Conservation (phyloP, 23 tunicate genomes). For the Halocynthia roretzi region DNA sequence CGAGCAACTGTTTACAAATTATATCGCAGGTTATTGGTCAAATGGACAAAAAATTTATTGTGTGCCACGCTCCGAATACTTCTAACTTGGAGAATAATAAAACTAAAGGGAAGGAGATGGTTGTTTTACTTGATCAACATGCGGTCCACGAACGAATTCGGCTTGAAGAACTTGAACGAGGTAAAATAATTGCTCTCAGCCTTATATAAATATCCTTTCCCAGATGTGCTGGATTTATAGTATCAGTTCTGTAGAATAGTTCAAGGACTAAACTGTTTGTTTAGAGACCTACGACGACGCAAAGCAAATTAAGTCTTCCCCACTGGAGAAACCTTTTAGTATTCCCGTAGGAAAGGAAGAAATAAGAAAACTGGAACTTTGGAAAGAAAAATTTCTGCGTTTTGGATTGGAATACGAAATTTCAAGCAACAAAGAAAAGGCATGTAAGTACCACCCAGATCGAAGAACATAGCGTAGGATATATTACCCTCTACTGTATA, state of each 20-base stretch:
- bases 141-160: constrained; percentile 83
- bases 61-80: background rate
- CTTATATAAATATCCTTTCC: background rate
- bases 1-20: no score
- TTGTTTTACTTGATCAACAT: constrained; percentile 84
- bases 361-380: background rate
- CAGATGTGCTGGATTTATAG: no score
- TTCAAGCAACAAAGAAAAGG: background rate
- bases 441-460: background rate
- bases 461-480: no score
- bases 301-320: background rate
- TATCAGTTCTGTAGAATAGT: no score
- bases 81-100: background rate
- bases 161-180: constrained; percentile 36
- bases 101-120: background rate
- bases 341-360: background rate
- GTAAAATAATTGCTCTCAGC: constrained; percentile 7
- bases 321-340: background rate
- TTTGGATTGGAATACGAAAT: constrained; percentile 3
- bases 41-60: constrained; percentile 62
- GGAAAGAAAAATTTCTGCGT: background rate
- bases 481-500: background rate
- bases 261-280: no score
- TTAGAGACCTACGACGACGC: no score
- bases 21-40: constrained; percentile 60